phyloP scores from a whole-genome alignment of 2,888 invertebrate genomes.

The Phengaris alcon region DNA sequence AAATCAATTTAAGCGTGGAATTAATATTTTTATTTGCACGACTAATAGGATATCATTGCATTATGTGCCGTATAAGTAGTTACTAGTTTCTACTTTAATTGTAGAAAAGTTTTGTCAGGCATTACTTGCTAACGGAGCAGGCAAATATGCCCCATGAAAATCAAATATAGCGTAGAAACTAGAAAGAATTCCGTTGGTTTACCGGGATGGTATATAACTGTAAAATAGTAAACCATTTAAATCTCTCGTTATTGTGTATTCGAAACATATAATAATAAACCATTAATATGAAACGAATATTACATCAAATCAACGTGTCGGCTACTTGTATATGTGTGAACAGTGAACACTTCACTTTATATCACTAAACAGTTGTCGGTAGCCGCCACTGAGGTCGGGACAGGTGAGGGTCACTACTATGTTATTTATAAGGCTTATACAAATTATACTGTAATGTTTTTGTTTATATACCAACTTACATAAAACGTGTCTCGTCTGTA shows the following conservation, averaged over 20 bases:
- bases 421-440: not conserved
- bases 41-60: too few species aligned
- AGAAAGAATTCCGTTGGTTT: too few species aligned
- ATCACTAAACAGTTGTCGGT: conserved; percentile 5
- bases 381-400: not conserved
- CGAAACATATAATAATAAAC: not conserved
- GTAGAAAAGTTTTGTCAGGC: too few species aligned
- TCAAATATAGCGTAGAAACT: not conserved
- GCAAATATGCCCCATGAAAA: not conserved
- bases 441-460: not conserved
- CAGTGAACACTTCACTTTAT: not conserved
- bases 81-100: too few species aligned
- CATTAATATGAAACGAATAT: not conserved
- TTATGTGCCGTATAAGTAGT: too few species aligned
- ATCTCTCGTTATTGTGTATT: not conserved
- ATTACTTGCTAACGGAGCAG: too few species aligned
- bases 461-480: not conserved
- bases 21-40: not conserved
- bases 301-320: not conserved
- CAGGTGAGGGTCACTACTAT: not conserved
- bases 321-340: not conserved
- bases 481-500: too few species aligned
- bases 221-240: too few species aligned
- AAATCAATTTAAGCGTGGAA: conserved; percentile 14
- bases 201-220: too few species aligned